A percentile compares a stretch with the other conserved stretches of the same genome.
Conservation (phyloP, 2,797 vertebrate genomes). For the Nothura maculosa region DNA sequence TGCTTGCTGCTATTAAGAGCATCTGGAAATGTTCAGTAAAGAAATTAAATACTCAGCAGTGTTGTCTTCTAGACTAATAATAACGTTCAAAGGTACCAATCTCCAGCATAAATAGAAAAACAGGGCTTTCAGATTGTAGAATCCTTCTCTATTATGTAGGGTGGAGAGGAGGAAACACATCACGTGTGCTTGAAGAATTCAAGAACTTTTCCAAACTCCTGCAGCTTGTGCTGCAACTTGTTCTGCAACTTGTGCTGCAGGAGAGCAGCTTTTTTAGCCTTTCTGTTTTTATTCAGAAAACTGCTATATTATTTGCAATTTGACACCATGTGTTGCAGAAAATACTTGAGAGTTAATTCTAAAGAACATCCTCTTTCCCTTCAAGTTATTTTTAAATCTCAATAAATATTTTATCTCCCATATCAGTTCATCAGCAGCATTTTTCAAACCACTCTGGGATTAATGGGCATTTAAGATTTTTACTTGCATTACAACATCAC, state of each 20-base stretch:
- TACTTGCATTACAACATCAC: background rate
- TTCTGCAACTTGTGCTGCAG: background rate
- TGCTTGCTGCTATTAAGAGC: background rate
- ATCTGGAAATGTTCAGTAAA: background rate
- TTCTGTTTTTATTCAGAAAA: background rate
- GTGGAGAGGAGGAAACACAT: background rate
- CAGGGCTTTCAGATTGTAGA: background rate
- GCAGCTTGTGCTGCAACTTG: too few relatives aligned
- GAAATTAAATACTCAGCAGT: background rate
- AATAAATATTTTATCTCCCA: background rate
- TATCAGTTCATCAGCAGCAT: background rate
- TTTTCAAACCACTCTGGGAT: background rate
- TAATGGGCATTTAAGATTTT: background rate
- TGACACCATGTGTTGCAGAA: background rate
- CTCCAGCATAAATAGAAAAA: background rate
- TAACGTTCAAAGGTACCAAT: background rate
- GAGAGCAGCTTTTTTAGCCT: background rate
- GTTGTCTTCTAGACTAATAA: background rate
- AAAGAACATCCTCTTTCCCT: background rate
- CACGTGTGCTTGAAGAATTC: accelerated
- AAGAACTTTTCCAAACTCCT: background rate
- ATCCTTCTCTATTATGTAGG: background rate
- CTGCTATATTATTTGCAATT: background rate
- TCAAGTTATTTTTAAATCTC: background rate
- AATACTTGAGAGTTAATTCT: background rate